Evolutionary conservation across 2,888 invertebrate species (phyloP).

Genomic region (Euphydryas editha): DNA sequence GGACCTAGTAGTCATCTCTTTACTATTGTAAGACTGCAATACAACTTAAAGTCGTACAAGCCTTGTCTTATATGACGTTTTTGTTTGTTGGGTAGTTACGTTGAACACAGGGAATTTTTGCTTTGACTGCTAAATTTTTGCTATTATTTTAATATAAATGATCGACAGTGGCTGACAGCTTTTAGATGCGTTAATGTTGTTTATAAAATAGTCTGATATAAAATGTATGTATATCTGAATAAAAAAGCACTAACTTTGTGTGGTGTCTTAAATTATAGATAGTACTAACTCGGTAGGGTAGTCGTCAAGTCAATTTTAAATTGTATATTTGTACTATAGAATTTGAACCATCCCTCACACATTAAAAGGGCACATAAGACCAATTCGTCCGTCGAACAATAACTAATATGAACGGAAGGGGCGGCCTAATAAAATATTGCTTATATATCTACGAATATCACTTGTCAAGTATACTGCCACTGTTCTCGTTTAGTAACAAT

Average conservation of each 20-base stretch:
- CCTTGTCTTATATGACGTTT: too few relatives aligned
- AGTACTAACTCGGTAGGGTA: constrained; percentile 68
- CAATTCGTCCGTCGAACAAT: constrained; percentile 77
- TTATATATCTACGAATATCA: constrained; percentile 62
- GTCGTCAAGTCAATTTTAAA: constrained; percentile 71
- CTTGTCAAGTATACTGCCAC: constrained; percentile 72
- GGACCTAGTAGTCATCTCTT: too few relatives aligned
- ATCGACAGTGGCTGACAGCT: constrained; percentile 3
- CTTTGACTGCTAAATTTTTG: constrained; percentile 13
- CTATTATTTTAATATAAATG: constrained; percentile 16
- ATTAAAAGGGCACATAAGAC: constrained; percentile 65
- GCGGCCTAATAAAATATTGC: constrained; percentile 74
- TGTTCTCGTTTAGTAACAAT: constrained; percentile 62
- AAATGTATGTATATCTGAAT: constrained; percentile 54
- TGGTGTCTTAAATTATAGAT: constrained; percentile 70
- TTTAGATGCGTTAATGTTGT: background rate
- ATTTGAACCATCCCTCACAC: constrained; percentile 49
- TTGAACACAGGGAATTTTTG: background rate
- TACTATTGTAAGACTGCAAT: too few relatives aligned
- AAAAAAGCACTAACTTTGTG: constrained; percentile 55
- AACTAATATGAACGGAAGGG: constrained; percentile 68
- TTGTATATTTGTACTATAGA: constrained; percentile 60
- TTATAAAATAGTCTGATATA: background rate
- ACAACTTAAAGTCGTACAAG: too few relatives aligned
- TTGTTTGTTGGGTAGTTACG: too few relatives aligned